These are phyloP conservation scores for Disparrhopalites patrizii DNA, from an alignment of 2,888 invertebrate genomes.

Conservation along the genomic window DNA sequence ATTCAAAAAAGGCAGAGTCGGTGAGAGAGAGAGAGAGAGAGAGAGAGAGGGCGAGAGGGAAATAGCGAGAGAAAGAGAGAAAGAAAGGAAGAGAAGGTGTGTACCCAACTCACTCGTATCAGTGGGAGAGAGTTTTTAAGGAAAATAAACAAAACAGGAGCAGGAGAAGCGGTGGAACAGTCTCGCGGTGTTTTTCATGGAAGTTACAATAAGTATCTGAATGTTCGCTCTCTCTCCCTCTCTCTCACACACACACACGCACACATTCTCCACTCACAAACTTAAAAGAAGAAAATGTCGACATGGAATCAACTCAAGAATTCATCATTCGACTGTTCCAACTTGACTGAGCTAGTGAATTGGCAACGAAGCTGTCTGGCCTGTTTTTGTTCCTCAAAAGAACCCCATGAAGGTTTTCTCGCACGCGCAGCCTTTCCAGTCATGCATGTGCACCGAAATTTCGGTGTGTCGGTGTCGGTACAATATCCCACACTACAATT, in stretches of 20 bases:
- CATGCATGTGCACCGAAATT: constrained; percentile 39
- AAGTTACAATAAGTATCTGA: constrained; percentile 8
- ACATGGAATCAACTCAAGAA: constrained; percentile 24
- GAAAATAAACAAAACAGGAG: constrained; percentile 16
- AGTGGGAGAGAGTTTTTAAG: constrained; percentile 4
- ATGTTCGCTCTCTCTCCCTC: background rate
- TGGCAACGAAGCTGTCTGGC: constrained; percentile 48
- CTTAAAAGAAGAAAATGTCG: constrained; percentile 22
- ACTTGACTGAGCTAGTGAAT: constrained; percentile 39
- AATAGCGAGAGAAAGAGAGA: too few relatives aligned
- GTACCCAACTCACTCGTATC: constrained; percentile 13
- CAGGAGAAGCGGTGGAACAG: constrained; percentile 14
- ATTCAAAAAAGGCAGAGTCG: too few relatives aligned
- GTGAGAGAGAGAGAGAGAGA: background rate
- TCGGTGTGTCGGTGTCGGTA: constrained; percentile 25
- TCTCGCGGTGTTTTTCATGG: constrained; percentile 9
- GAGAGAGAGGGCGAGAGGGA: too few relatives aligned
- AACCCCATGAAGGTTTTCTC: constrained; percentile 33
- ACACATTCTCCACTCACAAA: constrained; percentile 21
- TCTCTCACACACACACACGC: too few relatives aligned
- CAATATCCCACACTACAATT: constrained; percentile 32
- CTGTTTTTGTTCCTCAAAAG: constrained; percentile 37
- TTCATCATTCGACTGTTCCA: constrained; percentile 27
- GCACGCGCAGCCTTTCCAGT: constrained; percentile 38
- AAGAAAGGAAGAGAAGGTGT: background rate